Evolutionary conservation across 2,888 invertebrate species (phyloP), one percentile per base, ranked within the genome.

Genomic region (Notocelia uddmanniana): DNA sequence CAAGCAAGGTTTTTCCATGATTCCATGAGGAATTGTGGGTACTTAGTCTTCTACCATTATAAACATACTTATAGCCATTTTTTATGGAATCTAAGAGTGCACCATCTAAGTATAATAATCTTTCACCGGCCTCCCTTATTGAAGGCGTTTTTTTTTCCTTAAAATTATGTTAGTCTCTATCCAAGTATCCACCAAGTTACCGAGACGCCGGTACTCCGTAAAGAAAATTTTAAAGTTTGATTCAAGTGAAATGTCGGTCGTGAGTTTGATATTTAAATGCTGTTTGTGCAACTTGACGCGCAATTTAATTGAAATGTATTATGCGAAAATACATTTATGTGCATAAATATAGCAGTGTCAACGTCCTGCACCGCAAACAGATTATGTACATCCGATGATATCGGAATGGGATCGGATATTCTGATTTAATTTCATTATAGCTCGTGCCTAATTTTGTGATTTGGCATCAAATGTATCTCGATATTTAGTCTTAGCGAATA

Each of bases 231-330:
- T 75, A 77, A 76, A 78, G 77, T 80, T 77, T 74, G 75, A 77
- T 75, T 77, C 78, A 55, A 74, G 69, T 78, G 77, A 83, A 79
- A 63, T 81, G 80, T 78, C 77, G 73, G 81, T 89, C 89, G 88
- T 88, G 87, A 84, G 83, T 79, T 83, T 84, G 83, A 84, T 89
- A 90, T 91, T 91, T 81, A 89, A 91, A 92, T 91, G 76, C 82
- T 80, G 80, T 83, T 84, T 82, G 83, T 85, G 80, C 80, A 85
- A 82, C 83, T 87, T 88, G 86, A 88, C 86, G 80, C 78, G 86
- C 85, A 83, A 81, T 80, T 84, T 89, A 89, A 91, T 90, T 89
- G 85, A 89, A 88, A 88, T 88, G 85, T 88, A 87, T 86, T 85
- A 90, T 90, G 89, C 83, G 84, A 85, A 88, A 80, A 81, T 74